Evolutionary conservation across 2,113 vertebrate species (phyloP).

Genomic region (Galemys pyrenaicus): DNA sequence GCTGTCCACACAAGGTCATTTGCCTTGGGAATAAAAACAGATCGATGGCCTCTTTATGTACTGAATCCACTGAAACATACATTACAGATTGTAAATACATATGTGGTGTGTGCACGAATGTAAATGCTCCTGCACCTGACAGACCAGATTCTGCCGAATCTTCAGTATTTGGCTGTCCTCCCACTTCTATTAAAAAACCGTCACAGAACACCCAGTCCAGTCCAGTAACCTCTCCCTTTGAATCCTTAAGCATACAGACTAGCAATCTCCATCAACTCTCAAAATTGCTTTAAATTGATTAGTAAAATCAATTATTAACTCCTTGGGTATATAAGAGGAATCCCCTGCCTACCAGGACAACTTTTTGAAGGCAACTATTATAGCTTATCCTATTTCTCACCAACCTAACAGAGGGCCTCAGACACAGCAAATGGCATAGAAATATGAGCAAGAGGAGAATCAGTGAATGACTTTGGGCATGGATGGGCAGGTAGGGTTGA

Average conservation of each 20-base stretch:
- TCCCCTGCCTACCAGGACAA: background rate
- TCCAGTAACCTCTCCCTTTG: background rate
- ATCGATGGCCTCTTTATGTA: conserved; percentile 57
- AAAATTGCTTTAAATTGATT: background rate
- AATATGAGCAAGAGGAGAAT: background rate
- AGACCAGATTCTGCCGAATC: background rate
- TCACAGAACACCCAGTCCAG: background rate
- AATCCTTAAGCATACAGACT: background rate
- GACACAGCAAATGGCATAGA: background rate
- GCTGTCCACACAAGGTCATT: conserved; percentile 70
- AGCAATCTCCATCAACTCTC: background rate
- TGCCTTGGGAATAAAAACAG: conserved; percentile 70
- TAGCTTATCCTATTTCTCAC: background rate
- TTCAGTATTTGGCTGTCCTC: background rate
- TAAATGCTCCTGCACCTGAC: background rate
- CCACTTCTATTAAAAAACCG: background rate
- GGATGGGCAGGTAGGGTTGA: background rate
- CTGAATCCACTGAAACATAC: conserved; percentile 44
- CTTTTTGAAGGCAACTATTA: background rate
- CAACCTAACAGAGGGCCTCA: background rate
- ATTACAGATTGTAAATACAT: background rate
- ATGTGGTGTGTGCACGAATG: background rate
- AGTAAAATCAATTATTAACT: background rate
- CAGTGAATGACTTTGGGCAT: background rate
- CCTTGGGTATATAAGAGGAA: background rate